Conservation (phyloP, 2,888 invertebrate genomes). For the Phortica okadai region DNA sequence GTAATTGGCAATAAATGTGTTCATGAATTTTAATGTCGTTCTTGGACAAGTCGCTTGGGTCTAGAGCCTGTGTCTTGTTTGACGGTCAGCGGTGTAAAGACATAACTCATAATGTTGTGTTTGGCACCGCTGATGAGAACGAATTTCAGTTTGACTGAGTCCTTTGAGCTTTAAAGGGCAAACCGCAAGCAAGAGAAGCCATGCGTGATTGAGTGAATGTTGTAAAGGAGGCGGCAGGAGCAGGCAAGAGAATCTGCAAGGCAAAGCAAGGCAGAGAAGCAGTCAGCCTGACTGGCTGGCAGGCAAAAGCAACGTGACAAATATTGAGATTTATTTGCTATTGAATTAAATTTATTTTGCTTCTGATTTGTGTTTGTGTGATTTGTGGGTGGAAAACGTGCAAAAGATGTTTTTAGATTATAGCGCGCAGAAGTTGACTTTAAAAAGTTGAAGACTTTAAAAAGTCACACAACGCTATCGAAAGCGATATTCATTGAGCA, state of each 20-base stretch:
- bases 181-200: background rate
- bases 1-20: conserved; percentile 73
- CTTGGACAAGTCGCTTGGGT: background rate
- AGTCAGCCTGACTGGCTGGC: background rate
- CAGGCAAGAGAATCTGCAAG: too few relatives aligned
- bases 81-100: conserved; percentile 19
- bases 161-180: conserved; percentile 28
- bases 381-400: conserved; percentile 20
- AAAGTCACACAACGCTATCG: too few relatives aligned
- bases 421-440: background rate
- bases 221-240: background rate
- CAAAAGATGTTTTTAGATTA: background rate
- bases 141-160: background rate
- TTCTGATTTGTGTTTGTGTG: conserved; percentile 1
- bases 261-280: too few relatives aligned
- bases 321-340: conserved; percentile 68
- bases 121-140: conserved; percentile 4
- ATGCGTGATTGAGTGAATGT: conserved; percentile 11
- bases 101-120: conserved; percentile 65
- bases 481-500: too few relatives aligned
- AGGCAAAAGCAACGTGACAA: conserved; percentile 40
- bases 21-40: conserved; percentile 70
- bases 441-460: background rate
- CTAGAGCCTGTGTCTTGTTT: too few relatives aligned
- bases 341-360: conserved; percentile 21